Evolutionary conservation across 2,113 vertebrate species (phyloP).

Genomic region (Heptranchias perlo): DNA sequence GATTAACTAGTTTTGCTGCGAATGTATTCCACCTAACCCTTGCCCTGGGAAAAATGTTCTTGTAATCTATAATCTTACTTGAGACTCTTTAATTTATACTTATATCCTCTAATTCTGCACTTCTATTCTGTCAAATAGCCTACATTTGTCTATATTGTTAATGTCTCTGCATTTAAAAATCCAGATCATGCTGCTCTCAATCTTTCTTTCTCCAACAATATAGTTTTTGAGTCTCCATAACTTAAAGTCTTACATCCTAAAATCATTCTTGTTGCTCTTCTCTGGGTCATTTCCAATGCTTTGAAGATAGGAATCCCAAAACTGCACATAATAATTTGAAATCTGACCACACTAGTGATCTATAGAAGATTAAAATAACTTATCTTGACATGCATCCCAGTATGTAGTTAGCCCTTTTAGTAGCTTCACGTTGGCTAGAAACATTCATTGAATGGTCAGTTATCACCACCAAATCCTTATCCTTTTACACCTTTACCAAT

Average conservation of each 20-base stretch:
- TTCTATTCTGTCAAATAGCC: not conserved
- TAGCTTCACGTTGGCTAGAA: not conserved
- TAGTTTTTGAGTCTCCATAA: not conserved
- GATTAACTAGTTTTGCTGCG: not conserved
- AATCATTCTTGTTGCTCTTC: not conserved
- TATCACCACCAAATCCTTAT: not conserved
- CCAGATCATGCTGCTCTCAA: not conserved
- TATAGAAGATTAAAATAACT: not conserved
- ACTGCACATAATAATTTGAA: not conserved
- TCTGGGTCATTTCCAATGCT: not conserved
- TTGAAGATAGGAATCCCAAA: not conserved
- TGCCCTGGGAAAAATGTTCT: not conserved
- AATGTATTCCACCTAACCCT: not conserved
- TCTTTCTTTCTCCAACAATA: not conserved
- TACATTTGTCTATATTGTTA: not conserved
- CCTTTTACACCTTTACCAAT: not conserved
- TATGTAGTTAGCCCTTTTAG: not conserved
- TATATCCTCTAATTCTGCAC: not conserved
- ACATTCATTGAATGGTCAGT: not conserved
- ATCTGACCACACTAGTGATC: not conserved
- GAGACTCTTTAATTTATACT: not conserved
- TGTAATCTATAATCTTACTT: not conserved
- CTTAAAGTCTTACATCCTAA: not conserved
- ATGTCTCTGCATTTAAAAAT: not conserved
- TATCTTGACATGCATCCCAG: not conserved